Percentiles rank a stretch among this genome's conserved stretches.
Evolutionary conservation across 1,140 invertebrate species (phyloP).

Genomic region (Augochlora pura): DNA sequence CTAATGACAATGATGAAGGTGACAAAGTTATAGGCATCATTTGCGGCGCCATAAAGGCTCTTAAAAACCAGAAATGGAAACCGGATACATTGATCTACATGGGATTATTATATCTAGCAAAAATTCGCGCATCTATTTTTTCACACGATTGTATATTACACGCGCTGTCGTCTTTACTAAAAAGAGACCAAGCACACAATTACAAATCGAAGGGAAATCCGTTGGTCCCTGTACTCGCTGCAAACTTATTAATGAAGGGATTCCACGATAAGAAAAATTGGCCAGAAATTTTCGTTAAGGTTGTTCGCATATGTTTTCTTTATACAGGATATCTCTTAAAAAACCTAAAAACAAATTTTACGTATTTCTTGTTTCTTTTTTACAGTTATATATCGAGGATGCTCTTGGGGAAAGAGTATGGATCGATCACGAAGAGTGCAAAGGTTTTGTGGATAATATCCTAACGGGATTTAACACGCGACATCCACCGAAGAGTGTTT

Average conservation of each 20-base stretch:
- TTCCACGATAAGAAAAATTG: constrained; percentile 89
- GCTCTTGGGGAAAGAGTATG: constrained; percentile 94
- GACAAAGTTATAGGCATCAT: constrained; percentile 83
- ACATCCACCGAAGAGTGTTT: constrained; percentile 83
- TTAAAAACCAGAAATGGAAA: constrained; percentile 87
- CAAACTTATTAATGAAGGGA: constrained; percentile 91
- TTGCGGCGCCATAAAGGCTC: constrained; percentile 84
- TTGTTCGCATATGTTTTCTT: constrained; percentile 70
- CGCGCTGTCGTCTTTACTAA: constrained; percentile 90
- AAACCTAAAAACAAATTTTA: no score
- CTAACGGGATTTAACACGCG: constrained; percentile 93
- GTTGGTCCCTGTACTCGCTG: constrained; percentile 90
- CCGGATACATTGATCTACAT: constrained; percentile 90
- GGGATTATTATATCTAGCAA: constrained; percentile 90
- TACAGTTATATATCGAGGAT: constrained; percentile 95
- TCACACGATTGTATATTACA: constrained; percentile 89
- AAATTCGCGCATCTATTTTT: constrained; percentile 89
- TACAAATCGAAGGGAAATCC: constrained; percentile 90
- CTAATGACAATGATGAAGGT: constrained; percentile 82
- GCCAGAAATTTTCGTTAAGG: constrained; percentile 90
- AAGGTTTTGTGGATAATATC: constrained; percentile 96
- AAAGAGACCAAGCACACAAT: constrained; percentile 86
- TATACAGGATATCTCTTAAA: no score
- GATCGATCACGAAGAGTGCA: constrained; percentile 95
- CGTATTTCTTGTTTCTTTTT: constrained; percentile 45